A percentile compares a stretch with the other conserved stretches of the same genome.
These are phyloP conservation scores for Eremophila alpestris DNA, from an alignment of 2,797 vertebrate genomes.

Conservation along the genomic window DNA sequence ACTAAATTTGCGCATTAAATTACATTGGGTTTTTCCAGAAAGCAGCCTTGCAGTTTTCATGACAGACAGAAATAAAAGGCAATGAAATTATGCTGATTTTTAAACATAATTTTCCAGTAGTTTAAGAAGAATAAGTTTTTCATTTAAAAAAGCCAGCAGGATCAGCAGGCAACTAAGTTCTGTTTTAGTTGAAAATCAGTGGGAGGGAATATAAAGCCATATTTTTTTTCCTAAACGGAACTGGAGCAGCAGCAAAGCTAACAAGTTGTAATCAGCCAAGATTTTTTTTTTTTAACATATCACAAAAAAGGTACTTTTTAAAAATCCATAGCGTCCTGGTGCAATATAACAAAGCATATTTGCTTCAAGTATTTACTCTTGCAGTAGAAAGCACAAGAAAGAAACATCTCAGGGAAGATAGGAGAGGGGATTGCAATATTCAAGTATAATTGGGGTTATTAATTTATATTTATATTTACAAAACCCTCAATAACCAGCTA, in stretches of 20 bases:
- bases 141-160: slow-evolving; percentile 81
- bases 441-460: not conserved
- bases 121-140: slow-evolving; percentile 83
- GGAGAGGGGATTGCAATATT: not conserved
- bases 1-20: slow-evolving; percentile 61
- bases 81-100: slow-evolving; percentile 81
- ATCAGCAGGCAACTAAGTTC: slow-evolving; percentile 81
- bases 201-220: slow-evolving; percentile 78
- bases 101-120: slow-evolving; percentile 84
- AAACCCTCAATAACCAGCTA: not conserved
- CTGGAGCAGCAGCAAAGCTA: slow-evolving; percentile 74
- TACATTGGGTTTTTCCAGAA: slow-evolving; percentile 47
- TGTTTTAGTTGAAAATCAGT: slow-evolving; percentile 84
- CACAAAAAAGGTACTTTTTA: slow-evolving; percentile 24
- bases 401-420: not conserved
- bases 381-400: not conserved
- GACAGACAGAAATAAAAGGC: slow-evolving; percentile 75
- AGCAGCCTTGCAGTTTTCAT: slow-evolving; percentile 66
- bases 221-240: slow-evolving; percentile 77
- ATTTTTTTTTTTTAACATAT: slow-evolving; percentile 51
- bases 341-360: slow-evolving; percentile 42
- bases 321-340: not conserved
- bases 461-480: not conserved
- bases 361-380: slow-evolving; percentile 4
- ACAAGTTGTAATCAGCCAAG: slow-evolving; percentile 73